phyloP scores from a whole-genome alignment of 1,140 invertebrate species.

The Frieseomelitta varia region DNA sequence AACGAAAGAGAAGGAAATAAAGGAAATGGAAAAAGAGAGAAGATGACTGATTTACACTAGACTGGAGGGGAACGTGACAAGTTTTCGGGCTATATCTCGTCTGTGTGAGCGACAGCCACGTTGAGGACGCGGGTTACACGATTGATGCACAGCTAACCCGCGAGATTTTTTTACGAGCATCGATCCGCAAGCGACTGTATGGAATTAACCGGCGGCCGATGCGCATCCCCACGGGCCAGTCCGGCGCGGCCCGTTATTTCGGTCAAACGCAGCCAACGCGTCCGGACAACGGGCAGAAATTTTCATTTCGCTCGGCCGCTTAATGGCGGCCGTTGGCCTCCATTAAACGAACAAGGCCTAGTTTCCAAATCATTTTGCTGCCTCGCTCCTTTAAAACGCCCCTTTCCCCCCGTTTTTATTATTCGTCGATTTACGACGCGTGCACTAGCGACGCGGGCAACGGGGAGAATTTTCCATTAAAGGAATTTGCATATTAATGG shows the following conservation, averaged over 20 bases:
- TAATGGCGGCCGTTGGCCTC: constrained; percentile 28
- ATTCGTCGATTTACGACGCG: constrained; percentile 51
- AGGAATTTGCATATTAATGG: constrained; percentile 76
- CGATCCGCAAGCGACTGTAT: constrained; percentile 10
- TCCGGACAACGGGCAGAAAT: constrained; percentile 20
- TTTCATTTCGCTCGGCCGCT: constrained; percentile 44
- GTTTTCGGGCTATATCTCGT: neutral
- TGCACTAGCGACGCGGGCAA: constrained; percentile 47
- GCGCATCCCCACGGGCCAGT: neutral
- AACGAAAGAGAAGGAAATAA: neutral
- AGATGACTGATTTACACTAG: too few relatives aligned
- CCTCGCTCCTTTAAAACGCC: neutral
- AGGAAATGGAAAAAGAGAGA: neutral
- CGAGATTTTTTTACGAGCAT: constrained; percentile 36
- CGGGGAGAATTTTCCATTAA: constrained; percentile 71
- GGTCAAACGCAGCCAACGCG: constrained; percentile 8
- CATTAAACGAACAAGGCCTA: constrained; percentile 31
- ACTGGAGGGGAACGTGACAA: neutral
- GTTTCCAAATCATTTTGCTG: constrained; percentile 47
- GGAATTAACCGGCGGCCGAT: constrained; percentile 17
- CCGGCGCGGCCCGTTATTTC: constrained; percentile 8
- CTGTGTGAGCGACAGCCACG: neutral
- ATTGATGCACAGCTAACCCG: constrained; percentile 22
- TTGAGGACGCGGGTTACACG: constrained; percentile 2
- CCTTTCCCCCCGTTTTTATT: constrained; percentile 38